Percentiles rank a stretch among this genome's conserved stretches.
These are phyloP conservation scores for Alcis repandata DNA, from an alignment of 2,888 invertebrate species.

Conservation along the genomic window DNA sequence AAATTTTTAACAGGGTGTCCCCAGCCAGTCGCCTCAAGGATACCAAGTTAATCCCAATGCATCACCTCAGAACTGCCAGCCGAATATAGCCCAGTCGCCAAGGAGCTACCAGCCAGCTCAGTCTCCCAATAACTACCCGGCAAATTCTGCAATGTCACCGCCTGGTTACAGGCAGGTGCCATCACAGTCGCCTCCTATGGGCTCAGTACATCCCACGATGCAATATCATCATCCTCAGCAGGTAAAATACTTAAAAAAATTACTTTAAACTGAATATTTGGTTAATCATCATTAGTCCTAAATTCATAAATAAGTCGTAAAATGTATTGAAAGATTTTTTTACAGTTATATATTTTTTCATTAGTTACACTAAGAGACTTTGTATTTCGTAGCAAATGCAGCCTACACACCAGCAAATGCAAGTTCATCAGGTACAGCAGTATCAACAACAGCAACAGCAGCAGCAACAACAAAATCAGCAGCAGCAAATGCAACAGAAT, in stretches of 20 bases:
- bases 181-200: slow-evolving; percentile 82
- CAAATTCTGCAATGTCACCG: slow-evolving; percentile 85
- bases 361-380: neutral
- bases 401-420: slow-evolving; percentile 70
- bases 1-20: slow-evolving; percentile 62
- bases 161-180: slow-evolving; percentile 83
- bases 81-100: slow-evolving; percentile 75
- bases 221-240: slow-evolving; percentile 83
- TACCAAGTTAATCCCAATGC: slow-evolving; percentile 86
- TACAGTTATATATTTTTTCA: neutral
- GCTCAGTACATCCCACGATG: slow-evolving; percentile 79
- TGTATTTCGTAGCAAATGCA: slow-evolving; percentile 61
- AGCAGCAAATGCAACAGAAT: slow-evolving; percentile 76
- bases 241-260: too few species aligned
- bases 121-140: slow-evolving; percentile 81
- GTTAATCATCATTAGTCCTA: neutral
- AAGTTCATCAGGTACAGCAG: slow-evolving; percentile 75
- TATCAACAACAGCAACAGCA: slow-evolving; percentile 71
- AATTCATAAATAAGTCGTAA: too few species aligned
- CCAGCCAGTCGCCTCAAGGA: slow-evolving; percentile 80
- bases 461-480: slow-evolving; percentile 64
- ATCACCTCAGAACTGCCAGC: slow-evolving; percentile 81
- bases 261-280: neutral
- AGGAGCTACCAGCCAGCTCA: slow-evolving; percentile 85
- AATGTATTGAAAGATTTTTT: too few species aligned